Percentiles rank a stretch among this genome's conserved stretches.
phyloP scores from a whole-genome alignment of 1,140 invertebrate species.

The Anthonomus grandis region DNA sequence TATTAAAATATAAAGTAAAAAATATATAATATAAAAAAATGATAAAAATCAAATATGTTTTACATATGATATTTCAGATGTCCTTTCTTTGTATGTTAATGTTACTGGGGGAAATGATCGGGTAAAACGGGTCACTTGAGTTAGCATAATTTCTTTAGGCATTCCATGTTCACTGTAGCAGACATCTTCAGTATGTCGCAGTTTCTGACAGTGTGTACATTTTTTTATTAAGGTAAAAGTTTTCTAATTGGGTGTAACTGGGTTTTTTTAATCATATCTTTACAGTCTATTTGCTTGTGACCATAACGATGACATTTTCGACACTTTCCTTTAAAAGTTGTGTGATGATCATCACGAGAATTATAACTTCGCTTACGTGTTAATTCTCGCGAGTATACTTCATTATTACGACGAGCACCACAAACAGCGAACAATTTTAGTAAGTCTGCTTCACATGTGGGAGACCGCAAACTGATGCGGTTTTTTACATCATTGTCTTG shows the following conservation, averaged over 20 bases:
- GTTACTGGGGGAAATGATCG: neutral
- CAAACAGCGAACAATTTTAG: neutral
- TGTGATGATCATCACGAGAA: too few relatives aligned
- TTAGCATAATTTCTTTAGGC: neutral
- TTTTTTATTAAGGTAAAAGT: too few relatives aligned
- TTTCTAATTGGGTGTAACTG: neutral
- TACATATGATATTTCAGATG: neutral
- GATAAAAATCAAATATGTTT: too few relatives aligned
- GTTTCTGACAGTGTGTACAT: too few relatives aligned
- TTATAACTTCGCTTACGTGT: neutral
- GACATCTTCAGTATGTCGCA: neutral
- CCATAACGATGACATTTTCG: too few relatives aligned
- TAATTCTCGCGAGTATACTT: neutral
- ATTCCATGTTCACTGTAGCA: neutral
- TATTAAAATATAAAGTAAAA: too few relatives aligned
- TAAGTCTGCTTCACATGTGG: slow-evolving; percentile 3
- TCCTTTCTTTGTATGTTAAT: neutral
- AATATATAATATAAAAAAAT: too few relatives aligned
- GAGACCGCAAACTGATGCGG: neutral
- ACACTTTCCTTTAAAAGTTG: too few relatives aligned
- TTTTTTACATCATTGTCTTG: neutral
- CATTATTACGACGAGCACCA: neutral
- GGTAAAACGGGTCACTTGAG: neutral
- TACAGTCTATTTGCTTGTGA: too few relatives aligned
- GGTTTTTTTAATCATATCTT: too few relatives aligned